A percentile compares a stretch with the other conserved stretches of the same genome.
phyloP scores from a whole-genome alignment of 2,113 vertebrate species.

The Plecturocebus donacophilus region DNA sequence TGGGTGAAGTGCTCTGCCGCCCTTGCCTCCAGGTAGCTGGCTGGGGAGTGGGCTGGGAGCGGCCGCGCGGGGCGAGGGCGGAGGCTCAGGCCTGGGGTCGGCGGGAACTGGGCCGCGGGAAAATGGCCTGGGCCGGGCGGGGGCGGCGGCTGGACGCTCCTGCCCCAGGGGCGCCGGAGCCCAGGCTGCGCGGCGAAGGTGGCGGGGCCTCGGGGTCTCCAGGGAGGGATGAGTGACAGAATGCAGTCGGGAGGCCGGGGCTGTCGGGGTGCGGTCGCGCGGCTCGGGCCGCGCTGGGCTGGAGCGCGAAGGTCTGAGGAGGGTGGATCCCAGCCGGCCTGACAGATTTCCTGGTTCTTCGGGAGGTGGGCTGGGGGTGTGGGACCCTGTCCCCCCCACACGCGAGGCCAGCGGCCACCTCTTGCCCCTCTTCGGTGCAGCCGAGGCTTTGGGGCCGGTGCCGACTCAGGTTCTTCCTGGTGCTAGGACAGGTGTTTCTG shows the following conservation, averaged over 20 bases:
- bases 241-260: background rate
- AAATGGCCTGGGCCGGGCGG: background rate
- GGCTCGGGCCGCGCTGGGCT: background rate
- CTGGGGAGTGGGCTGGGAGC: constrained; percentile 36
- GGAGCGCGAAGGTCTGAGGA: too few species aligned
- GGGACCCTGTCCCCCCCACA: background rate
- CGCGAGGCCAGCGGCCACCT: background rate
- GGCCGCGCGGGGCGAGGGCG: constrained; percentile 8
- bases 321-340: too few species aligned
- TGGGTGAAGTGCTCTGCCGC: too few species aligned
- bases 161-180: background rate
- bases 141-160: background rate
- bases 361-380: background rate
- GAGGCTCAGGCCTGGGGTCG: constrained; percentile 5
- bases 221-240: constrained; percentile 50
- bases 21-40: constrained; percentile 90
- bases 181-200: background rate
- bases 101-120: background rate
- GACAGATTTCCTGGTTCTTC: too few species aligned
- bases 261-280: too few species aligned
- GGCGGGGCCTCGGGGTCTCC: background rate
- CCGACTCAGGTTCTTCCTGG: background rate
- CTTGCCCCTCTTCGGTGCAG: background rate
- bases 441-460: background rate
- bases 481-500: constrained; percentile 67